Evolutionary conservation across 2,888 invertebrate genomes (phyloP), one percentile per base, ranked within the genome.

Genomic region (Phengaris alcon): DNA sequence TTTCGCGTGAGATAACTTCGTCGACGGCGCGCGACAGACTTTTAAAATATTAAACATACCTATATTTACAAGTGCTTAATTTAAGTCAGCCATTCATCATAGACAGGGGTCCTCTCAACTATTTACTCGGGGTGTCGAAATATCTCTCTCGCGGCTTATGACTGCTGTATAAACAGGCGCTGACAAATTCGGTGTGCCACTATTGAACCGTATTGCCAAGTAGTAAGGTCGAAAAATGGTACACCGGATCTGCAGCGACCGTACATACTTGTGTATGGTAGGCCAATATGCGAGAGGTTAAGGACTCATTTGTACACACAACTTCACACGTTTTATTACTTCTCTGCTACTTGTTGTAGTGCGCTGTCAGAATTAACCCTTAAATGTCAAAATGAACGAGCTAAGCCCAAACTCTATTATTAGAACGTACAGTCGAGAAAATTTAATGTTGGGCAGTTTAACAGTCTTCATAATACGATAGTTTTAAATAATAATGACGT

Each of bases 101-200:
- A 64, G 35, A 64, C 35, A 35, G 13, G 35, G 64, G 64, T 44
- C 35, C 35, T 48, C 48, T 48, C 48, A 6, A 0, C 10, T 64
- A 64, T 64, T 64, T 64, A 35, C 64, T 64, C 35, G 64, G 64
- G 35, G 35, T 64, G 64, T 64, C 64, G 64, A 64, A 64, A 64
- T 64, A 64, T 64, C 64, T 64, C 59, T 64, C 59, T 64, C 35
- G 35, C 22, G 10, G 59, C 59, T 59, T 10, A 59, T 22, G 10
- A 35, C 64, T 10, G 6, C 52, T 8, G 22, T 35, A 35, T 35
- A 4, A 4, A 35, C 35, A 35, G 35, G 3, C 35, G 35, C 35
- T 3, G 35, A 35, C 35, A 4, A 35, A 4, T 64, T 22, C 59
- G 7, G 6, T 64, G 59, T 22, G 10, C 22, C 64, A 35, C 2